Conservation (phyloP, 2,888 invertebrate species). For the Abscondita cerata region DNA sequence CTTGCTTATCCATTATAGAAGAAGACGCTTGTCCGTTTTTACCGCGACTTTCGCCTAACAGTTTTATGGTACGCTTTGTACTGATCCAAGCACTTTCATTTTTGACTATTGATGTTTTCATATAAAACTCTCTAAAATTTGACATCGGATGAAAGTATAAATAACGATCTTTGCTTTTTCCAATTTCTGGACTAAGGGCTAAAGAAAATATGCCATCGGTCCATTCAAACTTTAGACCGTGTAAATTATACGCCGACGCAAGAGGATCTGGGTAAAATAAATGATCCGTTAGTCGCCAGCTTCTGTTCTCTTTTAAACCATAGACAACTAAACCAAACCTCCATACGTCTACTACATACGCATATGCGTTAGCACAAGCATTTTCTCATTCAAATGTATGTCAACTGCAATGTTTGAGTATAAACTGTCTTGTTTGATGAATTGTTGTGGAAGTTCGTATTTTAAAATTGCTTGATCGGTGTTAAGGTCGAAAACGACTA, state of each 20-base stretch:
- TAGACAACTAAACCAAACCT: constrained; percentile 58
- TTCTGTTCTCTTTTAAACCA: constrained; percentile 64
- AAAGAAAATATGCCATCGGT: constrained; percentile 81
- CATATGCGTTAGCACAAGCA: constrained; percentile 69
- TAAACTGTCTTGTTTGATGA: constrained; percentile 71
- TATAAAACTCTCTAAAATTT: constrained; percentile 79
- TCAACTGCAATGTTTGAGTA: constrained; percentile 74
- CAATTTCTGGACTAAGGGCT: constrained; percentile 67
- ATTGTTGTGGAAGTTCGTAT: constrained; percentile 70
- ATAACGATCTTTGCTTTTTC: constrained; percentile 64
- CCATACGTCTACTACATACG: constrained; percentile 76
- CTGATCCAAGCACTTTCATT: constrained; percentile 63
- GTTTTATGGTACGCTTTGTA: constrained; percentile 49
- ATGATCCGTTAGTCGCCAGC: constrained; percentile 74
- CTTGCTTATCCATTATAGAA: constrained; percentile 72
- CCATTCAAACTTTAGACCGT: constrained; percentile 82
- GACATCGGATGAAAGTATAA: constrained; percentile 85
- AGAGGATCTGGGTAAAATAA: constrained; percentile 76
- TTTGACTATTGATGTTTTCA: constrained; percentile 70
- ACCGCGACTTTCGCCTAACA: constrained; percentile 62
- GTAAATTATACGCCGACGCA: constrained; percentile 75
- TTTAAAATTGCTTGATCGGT: constrained; percentile 69
- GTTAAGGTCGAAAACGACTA: constrained; percentile 74
- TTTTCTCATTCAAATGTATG: constrained; percentile 56
- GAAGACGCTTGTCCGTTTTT: constrained; percentile 74